Percentiles rank a stretch among this genome's conserved stretches.
phyloP scores from a whole-genome alignment of 2,113 vertebrate species.

The Catagonus wagneri region DNA sequence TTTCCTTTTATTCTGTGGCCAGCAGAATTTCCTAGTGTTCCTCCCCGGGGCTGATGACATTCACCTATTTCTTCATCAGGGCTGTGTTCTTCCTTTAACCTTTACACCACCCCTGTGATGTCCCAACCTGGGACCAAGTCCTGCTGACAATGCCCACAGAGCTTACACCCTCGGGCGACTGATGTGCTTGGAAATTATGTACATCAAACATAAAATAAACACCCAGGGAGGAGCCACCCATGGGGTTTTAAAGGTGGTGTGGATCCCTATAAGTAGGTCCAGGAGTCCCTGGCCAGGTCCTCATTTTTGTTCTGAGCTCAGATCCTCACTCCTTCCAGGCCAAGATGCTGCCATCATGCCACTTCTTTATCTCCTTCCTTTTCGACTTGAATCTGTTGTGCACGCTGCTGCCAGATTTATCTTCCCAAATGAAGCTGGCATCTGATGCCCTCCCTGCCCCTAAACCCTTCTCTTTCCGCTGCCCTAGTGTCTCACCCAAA shows the following conservation, averaged over 20 bases:
- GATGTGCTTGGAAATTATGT: accelerated
- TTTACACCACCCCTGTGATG: neutral
- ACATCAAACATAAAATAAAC: neutral
- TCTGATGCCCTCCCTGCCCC: neutral
- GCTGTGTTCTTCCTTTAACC: neutral
- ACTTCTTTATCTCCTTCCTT: neutral
- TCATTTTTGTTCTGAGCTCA: neutral
- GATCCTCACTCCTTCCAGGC: neutral
- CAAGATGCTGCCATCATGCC: neutral
- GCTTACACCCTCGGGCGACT: accelerated
- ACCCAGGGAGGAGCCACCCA: neutral
- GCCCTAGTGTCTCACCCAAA: too few relatives aligned
- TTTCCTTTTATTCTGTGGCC: neutral
- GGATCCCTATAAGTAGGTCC: neutral
- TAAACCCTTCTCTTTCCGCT: neutral
- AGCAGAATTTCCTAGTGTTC: neutral
- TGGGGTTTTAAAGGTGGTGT: neutral
- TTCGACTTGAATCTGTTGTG: neutral
- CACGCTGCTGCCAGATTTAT: neutral
- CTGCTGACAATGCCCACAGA: neutral
- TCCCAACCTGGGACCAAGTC: neutral
- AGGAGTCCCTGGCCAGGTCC: neutral
- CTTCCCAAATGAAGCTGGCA: neutral
- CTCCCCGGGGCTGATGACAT: neutral
- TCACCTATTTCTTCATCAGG: neutral